Evolutionary conservation across 2,888 invertebrate species (phyloP).

Genomic region (Oligia latruncula): DNA sequence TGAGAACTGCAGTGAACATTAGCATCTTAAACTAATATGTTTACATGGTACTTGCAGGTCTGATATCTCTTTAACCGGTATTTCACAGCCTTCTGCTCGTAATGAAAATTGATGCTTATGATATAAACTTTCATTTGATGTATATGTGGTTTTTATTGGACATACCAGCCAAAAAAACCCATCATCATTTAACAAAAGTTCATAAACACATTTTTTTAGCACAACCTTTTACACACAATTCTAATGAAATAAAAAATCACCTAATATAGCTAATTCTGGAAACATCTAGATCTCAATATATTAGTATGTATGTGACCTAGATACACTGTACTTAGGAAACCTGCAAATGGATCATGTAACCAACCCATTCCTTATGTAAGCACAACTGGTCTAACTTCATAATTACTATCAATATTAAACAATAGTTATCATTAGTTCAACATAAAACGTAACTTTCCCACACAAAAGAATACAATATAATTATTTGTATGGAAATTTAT

Average conservation of each 20-base stretch:
- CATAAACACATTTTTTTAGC: not conserved
- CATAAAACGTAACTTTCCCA: not conserved
- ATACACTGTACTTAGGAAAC: conserved; percentile 32
- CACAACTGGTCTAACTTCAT: conserved; percentile 7
- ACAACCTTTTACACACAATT: not conserved
- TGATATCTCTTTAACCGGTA: too few relatives aligned
- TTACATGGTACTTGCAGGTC: too few relatives aligned
- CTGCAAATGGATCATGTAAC: conserved; percentile 33
- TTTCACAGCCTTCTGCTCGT: too few relatives aligned
- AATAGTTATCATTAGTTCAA: not conserved
- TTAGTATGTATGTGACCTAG: conserved; percentile 15
- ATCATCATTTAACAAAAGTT: not conserved
- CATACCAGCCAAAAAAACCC: too few relatives aligned
- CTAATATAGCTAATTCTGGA: not conserved
- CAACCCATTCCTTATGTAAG: conserved; percentile 27
- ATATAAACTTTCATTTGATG: too few relatives aligned
- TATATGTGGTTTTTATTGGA: too few relatives aligned
- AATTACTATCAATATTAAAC: conserved; percentile 4
- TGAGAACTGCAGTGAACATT: too few relatives aligned
- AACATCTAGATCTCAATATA: not conserved
- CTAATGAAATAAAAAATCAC: not conserved
- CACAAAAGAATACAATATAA: not conserved
- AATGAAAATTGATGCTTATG: too few relatives aligned
- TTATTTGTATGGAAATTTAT: not conserved
- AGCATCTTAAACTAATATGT: too few relatives aligned